Evolutionary conservation across 1,140 invertebrate genomes (phyloP).

Genomic region (Penaeus japonicus): DNA sequence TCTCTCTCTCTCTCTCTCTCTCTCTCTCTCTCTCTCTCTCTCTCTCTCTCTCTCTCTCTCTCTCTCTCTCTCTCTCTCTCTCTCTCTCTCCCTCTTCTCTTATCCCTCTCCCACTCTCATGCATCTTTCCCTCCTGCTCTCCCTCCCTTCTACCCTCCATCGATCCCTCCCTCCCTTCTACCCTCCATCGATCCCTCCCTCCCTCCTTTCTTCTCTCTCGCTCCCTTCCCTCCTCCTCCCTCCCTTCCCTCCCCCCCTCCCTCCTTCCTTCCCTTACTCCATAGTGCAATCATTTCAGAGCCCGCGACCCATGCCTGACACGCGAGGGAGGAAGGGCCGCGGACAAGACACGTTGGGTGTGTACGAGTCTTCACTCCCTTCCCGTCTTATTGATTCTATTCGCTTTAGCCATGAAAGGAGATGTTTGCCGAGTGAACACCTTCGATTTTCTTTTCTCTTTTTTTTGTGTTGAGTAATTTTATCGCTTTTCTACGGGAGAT

Average conservation of each 20-base stretch:
- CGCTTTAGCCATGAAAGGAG: too few relatives aligned
- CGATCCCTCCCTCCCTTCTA: neutral
- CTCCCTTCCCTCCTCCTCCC: neutral
- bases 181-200: neutral
- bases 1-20: neutral
- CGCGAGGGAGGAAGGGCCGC: neutral
- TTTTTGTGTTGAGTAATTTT: too few relatives aligned
- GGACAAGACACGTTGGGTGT: neutral
- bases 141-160: too few relatives aligned
- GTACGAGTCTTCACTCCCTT: too few relatives aligned
- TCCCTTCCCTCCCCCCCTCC: neutral
- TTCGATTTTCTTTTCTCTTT: too few relatives aligned
- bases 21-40: neutral
- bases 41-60: conserved; percentile 3
- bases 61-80: conserved; percentile 28
- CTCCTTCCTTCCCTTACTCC: neutral
- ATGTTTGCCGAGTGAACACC: too few relatives aligned
- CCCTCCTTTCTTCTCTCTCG: neutral
- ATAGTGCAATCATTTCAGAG: neutral
- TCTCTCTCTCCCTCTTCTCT: neutral
- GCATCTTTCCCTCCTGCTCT: too few relatives aligned
- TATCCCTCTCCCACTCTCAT: neutral
- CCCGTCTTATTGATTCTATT: too few relatives aligned
- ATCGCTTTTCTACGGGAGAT: too few relatives aligned
- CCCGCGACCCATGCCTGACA: neutral